These are phyloP conservation scores for Brotula barbata DNA, from an alignment of 2,797 vertebrate genomes.

Conservation along the genomic window DNA sequence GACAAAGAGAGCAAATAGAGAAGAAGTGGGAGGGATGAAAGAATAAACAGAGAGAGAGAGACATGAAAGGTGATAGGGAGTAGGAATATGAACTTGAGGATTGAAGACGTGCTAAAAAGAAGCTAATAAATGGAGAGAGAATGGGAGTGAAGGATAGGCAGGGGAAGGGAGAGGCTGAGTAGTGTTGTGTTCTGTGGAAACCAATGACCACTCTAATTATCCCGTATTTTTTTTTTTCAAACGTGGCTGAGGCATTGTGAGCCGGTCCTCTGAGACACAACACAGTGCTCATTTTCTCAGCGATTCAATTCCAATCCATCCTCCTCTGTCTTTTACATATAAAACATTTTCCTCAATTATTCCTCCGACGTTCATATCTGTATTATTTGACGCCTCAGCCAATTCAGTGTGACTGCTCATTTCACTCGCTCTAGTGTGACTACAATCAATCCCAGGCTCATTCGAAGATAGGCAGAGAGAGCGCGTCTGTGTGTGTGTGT, in stretches of 20 bases:
- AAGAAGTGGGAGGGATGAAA: constrained; percentile 41
- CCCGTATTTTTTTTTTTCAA: constrained; percentile 80
- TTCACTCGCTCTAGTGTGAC: constrained; percentile 68
- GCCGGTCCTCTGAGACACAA: constrained; percentile 62
- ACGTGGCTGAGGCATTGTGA: constrained; percentile 73
- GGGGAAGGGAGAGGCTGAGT: constrained; percentile 49
- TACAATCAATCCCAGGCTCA: constrained; percentile 72
- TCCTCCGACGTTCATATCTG: constrained; percentile 76
- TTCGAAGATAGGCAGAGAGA: constrained; percentile 54
- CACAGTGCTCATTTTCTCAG: constrained; percentile 71
- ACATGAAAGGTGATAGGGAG: constrained; percentile 17
- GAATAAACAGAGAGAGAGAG: constrained; percentile 34
- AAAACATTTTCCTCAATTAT: constrained; percentile 84
- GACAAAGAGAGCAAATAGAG: constrained; percentile 29
- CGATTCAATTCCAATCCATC: constrained; percentile 79
- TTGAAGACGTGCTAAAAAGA: constrained; percentile 37
- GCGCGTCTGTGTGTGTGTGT: constrained; percentile 19
- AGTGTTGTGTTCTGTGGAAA: constrained; percentile 58
- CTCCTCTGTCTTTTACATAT: constrained; percentile 80
- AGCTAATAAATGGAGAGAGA: constrained; percentile 24
- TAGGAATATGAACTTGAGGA: constrained; percentile 30
- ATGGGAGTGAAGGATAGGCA: constrained; percentile 42
- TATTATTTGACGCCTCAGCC: constrained; percentile 73
- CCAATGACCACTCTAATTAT: constrained; percentile 79
- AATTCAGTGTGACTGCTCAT: constrained; percentile 75